phyloP scores from a whole-genome alignment of 2,797 vertebrate species.

The Australoheros facetus region DNA sequence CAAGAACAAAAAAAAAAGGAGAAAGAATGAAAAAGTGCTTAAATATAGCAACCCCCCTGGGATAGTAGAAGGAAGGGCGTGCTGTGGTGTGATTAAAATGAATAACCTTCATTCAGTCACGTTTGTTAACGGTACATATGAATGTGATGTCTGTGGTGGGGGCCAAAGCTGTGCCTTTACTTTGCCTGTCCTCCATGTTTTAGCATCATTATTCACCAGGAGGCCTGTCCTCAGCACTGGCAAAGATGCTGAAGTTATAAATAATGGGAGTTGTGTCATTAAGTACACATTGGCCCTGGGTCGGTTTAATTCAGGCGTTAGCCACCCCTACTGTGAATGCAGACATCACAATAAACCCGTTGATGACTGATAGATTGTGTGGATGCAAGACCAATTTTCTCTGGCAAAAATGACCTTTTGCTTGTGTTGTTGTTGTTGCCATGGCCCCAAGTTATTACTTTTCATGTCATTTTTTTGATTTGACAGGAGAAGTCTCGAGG shows the following conservation, averaged over 20 bases:
- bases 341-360: constrained; percentile 40
- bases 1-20: constrained; percentile 56
- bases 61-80: constrained; percentile 65
- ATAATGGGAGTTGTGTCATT: constrained; percentile 61
- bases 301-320: constrained; percentile 55
- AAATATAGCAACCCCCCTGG: constrained; percentile 78
- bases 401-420: constrained; percentile 66
- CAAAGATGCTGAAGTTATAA: constrained; percentile 53
- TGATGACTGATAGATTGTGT: constrained; percentile 65
- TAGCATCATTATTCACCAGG: constrained; percentile 61
- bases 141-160: constrained; percentile 34
- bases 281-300: constrained; percentile 39
- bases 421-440: constrained; percentile 32
- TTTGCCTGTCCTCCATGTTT: constrained; percentile 38
- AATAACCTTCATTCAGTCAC: constrained; percentile 77
- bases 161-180: constrained; percentile 31
- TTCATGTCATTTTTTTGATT: constrained; percentile 58
- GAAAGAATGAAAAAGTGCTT: constrained; percentile 76
- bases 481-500: constrained; percentile 62
- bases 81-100: constrained; percentile 78
- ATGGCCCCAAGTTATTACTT: constrained; percentile 63
- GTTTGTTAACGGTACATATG: constrained; percentile 58
- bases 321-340: constrained; percentile 31
- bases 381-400: constrained; percentile 58
- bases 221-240: constrained; percentile 51